These are phyloP conservation scores for Bos indicus DNA, from an alignment of 2,113 vertebrate genomes.

Conservation along the genomic window DNA sequence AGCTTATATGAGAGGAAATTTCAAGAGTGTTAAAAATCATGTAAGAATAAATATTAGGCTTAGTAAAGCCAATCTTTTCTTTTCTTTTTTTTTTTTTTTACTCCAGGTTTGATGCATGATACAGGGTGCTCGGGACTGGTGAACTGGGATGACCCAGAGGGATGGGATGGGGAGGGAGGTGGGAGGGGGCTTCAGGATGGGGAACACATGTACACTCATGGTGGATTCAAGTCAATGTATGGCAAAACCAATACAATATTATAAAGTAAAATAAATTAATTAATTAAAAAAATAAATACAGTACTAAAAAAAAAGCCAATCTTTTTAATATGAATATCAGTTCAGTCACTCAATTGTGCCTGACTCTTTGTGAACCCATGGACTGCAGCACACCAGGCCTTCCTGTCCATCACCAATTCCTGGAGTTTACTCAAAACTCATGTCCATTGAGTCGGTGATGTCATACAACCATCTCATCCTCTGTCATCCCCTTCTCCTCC, in stretches of 20 bases:
- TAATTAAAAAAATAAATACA: too few species aligned
- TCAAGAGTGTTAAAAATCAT: not conserved
- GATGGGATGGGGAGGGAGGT: too few species aligned
- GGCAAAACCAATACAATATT: too few species aligned
- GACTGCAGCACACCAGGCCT: not conserved
- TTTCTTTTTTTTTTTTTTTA: too few species aligned
- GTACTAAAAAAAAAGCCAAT: not conserved
- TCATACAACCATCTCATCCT: not conserved
- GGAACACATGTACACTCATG: too few species aligned
- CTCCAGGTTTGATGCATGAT: too few species aligned
- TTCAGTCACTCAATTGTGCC: not conserved
- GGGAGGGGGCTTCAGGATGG: too few species aligned
- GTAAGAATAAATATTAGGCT: not conserved
- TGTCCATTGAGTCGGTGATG: not conserved
- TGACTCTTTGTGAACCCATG: not conserved
- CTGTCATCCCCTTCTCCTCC: not conserved
- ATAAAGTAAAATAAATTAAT: too few species aligned
- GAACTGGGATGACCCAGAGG: too few species aligned
- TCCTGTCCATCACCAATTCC: not conserved
- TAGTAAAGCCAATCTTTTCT: not conserved
- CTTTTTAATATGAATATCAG: not conserved
- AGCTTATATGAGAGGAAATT: not conserved
- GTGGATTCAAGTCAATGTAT: accelerated
- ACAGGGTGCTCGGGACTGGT: too few species aligned
- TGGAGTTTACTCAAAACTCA: not conserved